Evolutionary conservation across 2,888 invertebrate genomes (phyloP).

Genomic region (Agelastica alni): DNA sequence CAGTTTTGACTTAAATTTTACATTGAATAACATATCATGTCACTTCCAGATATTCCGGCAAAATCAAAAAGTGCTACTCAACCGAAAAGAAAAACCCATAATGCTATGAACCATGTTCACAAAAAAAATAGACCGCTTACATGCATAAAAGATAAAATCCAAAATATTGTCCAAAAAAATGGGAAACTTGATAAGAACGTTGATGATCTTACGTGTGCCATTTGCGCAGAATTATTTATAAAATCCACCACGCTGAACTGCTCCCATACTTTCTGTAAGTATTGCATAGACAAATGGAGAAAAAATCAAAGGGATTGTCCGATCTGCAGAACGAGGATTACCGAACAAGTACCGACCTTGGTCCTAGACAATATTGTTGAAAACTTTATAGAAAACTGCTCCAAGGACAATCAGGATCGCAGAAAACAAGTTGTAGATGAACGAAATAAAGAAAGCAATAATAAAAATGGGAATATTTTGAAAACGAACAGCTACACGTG

Average conservation of each 20-base stretch:
- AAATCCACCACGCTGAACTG: constrained; percentile 72
- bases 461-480: neutral
- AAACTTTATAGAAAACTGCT: constrained; percentile 67
- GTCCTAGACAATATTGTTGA: constrained; percentile 76
- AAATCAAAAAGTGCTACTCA: neutral
- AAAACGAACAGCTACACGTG: neutral
- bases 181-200: neutral
- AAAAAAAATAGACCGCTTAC: too few relatives aligned
- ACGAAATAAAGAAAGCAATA: constrained; percentile 12
- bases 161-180: neutral
- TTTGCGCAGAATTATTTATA: constrained; percentile 76
- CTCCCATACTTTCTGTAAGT: constrained; percentile 74
- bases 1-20: too few relatives aligned
- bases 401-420: constrained; percentile 63
- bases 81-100: too few relatives aligned
- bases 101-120: too few relatives aligned
- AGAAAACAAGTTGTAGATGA: constrained; percentile 60
- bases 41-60: neutral
- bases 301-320: constrained; percentile 73
- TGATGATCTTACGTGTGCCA: constrained; percentile 74
- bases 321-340: constrained; percentile 63
- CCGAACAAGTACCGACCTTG: constrained; percentile 63
- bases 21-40: too few relatives aligned
- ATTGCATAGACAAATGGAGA: constrained; percentile 73
- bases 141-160: too few relatives aligned